Conservation (phyloP, 1,140 invertebrate genomes). For the Chironomus tepperi region DNA sequence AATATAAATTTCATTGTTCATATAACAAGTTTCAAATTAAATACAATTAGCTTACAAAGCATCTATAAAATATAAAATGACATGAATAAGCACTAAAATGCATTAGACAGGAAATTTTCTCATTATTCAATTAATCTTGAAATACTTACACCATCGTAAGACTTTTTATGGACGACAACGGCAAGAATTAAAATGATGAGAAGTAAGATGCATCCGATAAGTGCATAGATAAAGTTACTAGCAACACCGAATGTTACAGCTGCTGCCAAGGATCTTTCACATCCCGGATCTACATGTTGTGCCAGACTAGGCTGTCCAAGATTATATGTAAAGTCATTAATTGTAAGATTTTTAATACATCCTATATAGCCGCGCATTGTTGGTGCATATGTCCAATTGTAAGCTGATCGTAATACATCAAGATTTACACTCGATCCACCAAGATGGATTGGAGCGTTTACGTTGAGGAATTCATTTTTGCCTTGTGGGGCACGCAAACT, state of each 20-base stretch:
- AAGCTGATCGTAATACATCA: constrained; percentile 45
- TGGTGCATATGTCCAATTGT: constrained; percentile 57
- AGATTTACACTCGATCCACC: constrained; percentile 67
- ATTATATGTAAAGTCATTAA: constrained; percentile 70
- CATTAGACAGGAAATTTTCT: too few species aligned
- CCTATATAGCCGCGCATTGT: constrained; percentile 62
- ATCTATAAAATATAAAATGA: too few species aligned
- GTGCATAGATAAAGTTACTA: constrained; percentile 74
- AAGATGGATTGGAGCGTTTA: constrained; percentile 79
- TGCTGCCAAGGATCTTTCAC: constrained; percentile 55
- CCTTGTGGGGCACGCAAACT: constrained; percentile 57
- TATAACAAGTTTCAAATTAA: too few species aligned
- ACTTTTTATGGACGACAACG: constrained; percentile 74
- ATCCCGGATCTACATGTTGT: constrained; percentile 58
- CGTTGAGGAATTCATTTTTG: constrained; percentile 69
- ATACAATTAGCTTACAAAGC: too few species aligned
- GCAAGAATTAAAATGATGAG: constrained; percentile 73
- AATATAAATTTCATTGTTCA: too few species aligned
- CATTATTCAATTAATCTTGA: too few species aligned
- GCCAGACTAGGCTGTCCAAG: constrained; percentile 60
- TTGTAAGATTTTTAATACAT: constrained; percentile 77
- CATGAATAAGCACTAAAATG: too few species aligned
- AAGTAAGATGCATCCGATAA: constrained; percentile 68
- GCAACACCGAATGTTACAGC: constrained; percentile 72
- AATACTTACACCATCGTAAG: constrained; percentile 56